phyloP scores from a whole-genome alignment of 2,888 invertebrate genomes.

The Chelonus formosanus region DNA sequence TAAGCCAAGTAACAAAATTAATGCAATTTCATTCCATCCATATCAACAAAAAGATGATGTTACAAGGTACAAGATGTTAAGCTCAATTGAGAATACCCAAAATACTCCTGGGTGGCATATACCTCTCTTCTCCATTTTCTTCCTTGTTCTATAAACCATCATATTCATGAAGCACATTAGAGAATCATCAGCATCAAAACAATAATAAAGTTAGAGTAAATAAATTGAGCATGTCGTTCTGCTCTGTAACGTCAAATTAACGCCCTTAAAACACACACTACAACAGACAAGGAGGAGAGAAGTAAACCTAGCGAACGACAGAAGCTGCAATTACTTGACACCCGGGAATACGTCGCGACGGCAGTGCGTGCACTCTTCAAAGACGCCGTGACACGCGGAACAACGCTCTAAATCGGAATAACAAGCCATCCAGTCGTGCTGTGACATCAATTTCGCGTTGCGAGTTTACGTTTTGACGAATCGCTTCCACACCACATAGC shows the following conservation, averaged over 20 bases:
- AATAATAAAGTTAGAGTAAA: slow-evolving; percentile 49
- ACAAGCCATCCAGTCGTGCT: slow-evolving; percentile 54
- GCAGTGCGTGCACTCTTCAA: slow-evolving; percentile 29
- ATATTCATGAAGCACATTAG: no score
- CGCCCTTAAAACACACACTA: slow-evolving; percentile 41
- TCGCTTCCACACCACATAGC: slow-evolving; percentile 42
- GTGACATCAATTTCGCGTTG: slow-evolving; percentile 51
- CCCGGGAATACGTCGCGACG: slow-evolving; percentile 50
- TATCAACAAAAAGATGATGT: no score
- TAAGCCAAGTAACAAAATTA: no score
- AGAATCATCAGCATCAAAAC: slow-evolving; percentile 32
- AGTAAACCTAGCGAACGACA: slow-evolving; percentile 40
- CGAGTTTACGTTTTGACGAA: slow-evolving; percentile 57
- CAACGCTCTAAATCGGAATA: slow-evolving; percentile 56
- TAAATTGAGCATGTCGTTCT: slow-evolving; percentile 58
- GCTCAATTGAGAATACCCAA: no score
- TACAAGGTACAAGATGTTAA: no score
- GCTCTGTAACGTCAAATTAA: slow-evolving; percentile 58
- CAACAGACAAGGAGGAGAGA: slow-evolving; percentile 21
- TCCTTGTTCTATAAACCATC: no score
- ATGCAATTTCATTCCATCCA: no score
- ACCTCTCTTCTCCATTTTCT: no score
- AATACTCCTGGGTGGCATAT: no score
- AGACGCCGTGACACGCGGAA: slow-evolving; percentile 42
- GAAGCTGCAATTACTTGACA: slow-evolving; percentile 57